Evolutionary conservation across 2,888 invertebrate species (phyloP).

Genomic region (Chloromyia formosa): DNA sequence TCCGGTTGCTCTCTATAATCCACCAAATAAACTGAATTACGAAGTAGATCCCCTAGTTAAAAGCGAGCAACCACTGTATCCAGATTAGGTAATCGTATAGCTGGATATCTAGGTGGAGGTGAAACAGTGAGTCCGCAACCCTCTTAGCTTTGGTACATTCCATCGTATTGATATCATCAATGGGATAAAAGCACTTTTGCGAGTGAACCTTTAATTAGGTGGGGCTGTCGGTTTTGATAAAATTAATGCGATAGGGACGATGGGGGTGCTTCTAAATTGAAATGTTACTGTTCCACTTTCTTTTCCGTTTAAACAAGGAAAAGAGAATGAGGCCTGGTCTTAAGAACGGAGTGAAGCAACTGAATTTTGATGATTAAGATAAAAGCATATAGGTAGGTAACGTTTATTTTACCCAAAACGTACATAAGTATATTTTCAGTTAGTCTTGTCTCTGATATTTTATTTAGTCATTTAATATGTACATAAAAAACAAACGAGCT

Average conservation of each 20-base stretch:
- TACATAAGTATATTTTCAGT: too few species aligned
- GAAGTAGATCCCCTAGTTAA: background rate
- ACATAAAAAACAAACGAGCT: too few species aligned
- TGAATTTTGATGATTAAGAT: too few species aligned
- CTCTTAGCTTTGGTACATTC: background rate
- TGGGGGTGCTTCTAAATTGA: conserved; percentile 13
- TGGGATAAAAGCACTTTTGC: conserved; percentile 39
- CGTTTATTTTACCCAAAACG: too few species aligned
- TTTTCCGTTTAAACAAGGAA: background rate
- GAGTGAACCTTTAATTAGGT: conserved; percentile 42
- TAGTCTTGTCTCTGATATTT: too few species aligned
- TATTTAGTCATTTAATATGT: too few species aligned
- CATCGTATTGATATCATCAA: conserved; percentile 38
- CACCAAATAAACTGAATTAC: conserved; percentile 31
- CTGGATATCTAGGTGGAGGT: background rate
- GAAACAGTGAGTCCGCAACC: background rate
- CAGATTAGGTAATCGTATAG: background rate
- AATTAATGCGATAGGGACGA: conserved; percentile 38
- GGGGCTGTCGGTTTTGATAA: conserved; percentile 41
- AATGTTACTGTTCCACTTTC: conserved; percentile 1
- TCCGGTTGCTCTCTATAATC: conserved; percentile 14
- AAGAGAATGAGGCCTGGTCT: too few species aligned
- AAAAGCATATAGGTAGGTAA: too few species aligned
- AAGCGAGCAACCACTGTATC: background rate
- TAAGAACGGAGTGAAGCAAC: too few species aligned